Evolutionary conservation across 2,113 vertebrate species (phyloP).

Genomic region (Phyllostomus hastatus): DNA sequence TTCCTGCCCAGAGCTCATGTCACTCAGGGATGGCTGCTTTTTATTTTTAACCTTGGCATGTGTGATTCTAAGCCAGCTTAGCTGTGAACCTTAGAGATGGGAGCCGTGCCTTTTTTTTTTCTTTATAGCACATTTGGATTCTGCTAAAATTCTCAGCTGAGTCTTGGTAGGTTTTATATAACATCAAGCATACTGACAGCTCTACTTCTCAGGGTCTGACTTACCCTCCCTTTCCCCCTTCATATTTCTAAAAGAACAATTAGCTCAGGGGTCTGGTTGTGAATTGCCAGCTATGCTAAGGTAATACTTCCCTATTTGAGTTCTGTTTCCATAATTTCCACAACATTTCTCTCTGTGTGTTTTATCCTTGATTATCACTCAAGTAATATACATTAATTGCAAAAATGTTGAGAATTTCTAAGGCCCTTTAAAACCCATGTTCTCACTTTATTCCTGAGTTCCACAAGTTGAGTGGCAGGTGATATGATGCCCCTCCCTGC

Average conservation of each 20-base stretch:
- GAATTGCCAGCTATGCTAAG: not conserved
- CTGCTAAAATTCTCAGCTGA: slow-evolving; percentile 75
- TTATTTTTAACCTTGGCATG: slow-evolving; percentile 78
- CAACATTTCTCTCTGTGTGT: not conserved
- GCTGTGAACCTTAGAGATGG: slow-evolving; percentile 75
- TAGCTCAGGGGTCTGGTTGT: not conserved
- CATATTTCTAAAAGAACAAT: not conserved
- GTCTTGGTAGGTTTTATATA: slow-evolving; percentile 75
- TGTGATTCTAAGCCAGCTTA: slow-evolving; percentile 76
- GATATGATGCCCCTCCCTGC: not conserved
- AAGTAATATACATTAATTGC: not conserved
- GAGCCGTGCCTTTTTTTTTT: slow-evolving; percentile 47
- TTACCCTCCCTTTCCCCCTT: not conserved
- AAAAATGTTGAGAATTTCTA: not conserved
- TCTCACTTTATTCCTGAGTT: not conserved
- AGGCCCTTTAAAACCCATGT: not conserved
- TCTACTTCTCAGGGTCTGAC: slow-evolving; percentile 24
- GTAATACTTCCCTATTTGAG: not conserved
- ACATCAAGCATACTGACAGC: slow-evolving; percentile 65
- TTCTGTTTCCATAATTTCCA: not conserved
- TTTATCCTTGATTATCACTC: not conserved
- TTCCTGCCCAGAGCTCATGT: slow-evolving; percentile 32
- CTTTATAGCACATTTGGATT: slow-evolving; percentile 72
- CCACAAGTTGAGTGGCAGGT: not conserved
- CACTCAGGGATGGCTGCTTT: slow-evolving; percentile 69